Evolutionary conservation across 2,113 vertebrate species (phyloP), one percentile per base, ranked within the genome.

Genomic region (Sakesphorus luctuosus): DNA sequence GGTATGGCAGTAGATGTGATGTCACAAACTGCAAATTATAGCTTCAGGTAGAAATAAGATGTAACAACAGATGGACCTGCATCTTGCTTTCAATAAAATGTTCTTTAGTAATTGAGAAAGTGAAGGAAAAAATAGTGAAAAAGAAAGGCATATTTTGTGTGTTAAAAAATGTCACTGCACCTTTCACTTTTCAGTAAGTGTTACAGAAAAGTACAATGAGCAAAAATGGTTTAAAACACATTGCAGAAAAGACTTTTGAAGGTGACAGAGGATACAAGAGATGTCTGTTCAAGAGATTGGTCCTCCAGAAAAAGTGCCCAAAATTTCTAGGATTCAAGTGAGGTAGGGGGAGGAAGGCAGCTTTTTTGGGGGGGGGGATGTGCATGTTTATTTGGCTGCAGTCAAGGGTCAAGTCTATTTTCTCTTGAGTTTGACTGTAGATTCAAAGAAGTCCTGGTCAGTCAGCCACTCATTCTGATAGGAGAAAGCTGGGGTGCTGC

Each of bases 21-120:
- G 90, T 83, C 89, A 68, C 3, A 18, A 93, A 58, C 52, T 53
- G 71, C 52, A 83, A 29, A 85, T 92, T 88, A 61, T 94, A 53
- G 81, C 95, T 97, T 76, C 76, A 79, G 87, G 94, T 97, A 65
- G 93, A 66, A 93, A 93, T 91, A 82, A 74, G 56, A 25, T 72
- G 52, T 20, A 68, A 72, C 75, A 94, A 67, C 93, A 97, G 92
- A 93, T 95, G 96, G 90, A 76, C 33, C 71, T 71, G 33, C 28
- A 68, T 84, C 52, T 38, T 91, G 65, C 71, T 91, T 95, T 88
- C 43, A 77, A 20, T 59, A 55, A 87, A 74, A 67, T 53, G 33
- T 77, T 86, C 38, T 61, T 61, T 89, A 35, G 65, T 78, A 79
- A 62, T 80, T 26, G 63, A 66, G 33, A 80, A 80, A 43, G 38